phyloP scores from a whole-genome alignment of 2,888 invertebrate species.

The Pterobdella sp. region DNA sequence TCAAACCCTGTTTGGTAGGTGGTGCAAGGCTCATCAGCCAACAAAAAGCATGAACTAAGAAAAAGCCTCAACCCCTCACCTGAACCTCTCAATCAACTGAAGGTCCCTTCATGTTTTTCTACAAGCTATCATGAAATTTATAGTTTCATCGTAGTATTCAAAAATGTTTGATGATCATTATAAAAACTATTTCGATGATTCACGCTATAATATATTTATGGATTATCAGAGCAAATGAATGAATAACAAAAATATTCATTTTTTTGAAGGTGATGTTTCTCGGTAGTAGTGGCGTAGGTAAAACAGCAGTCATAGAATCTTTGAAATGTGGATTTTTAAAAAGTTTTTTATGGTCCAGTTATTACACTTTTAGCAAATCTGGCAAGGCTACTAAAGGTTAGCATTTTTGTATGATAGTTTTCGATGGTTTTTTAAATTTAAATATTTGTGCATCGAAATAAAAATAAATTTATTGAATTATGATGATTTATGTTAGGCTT shows the following conservation, averaged over 20 bases:
- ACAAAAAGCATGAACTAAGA: slow-evolving; percentile 24
- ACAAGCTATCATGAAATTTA: not conserved
- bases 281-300: slow-evolving; percentile 67
- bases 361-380: slow-evolving; percentile 27
- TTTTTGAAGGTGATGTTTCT: slow-evolving; percentile 64
- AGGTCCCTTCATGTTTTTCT: not conserved
- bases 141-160: not conserved
- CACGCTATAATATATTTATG: too few relatives aligned
- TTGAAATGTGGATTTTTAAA: slow-evolving; percentile 63
- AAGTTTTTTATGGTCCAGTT: slow-evolving; percentile 46
- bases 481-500: too few relatives aligned
- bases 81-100: slow-evolving; percentile 17
- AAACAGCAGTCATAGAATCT: slow-evolving; percentile 62
- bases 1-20: not conserved
- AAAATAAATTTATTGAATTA: too few relatives aligned
- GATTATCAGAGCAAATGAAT: slow-evolving; percentile 36
- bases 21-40: slow-evolving; percentile 5
- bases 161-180: not conserved
- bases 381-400: slow-evolving; percentile 15
- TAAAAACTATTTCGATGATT: too few relatives aligned
- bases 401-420: not conserved
- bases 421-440: too few relatives aligned
- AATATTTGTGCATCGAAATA: too few relatives aligned
- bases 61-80: slow-evolving; percentile 3
- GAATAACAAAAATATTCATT: slow-evolving; percentile 44